Evolutionary conservation across 2,888 invertebrate genomes (phyloP), one percentile per base, ranked within the genome.

Genomic region (Volucella inflata): DNA sequence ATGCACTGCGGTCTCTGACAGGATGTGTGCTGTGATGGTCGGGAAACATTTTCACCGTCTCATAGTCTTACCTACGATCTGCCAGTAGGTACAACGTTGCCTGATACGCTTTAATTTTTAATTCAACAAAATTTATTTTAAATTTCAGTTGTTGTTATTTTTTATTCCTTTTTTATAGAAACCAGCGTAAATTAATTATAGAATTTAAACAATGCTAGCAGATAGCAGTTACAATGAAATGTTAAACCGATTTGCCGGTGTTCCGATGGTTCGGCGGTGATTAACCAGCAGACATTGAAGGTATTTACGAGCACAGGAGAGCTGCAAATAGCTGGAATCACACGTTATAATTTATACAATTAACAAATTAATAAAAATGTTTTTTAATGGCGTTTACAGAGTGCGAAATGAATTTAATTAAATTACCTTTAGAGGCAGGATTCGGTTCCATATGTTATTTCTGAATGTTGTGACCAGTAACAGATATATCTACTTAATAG

Each of bases 321-420:
- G 21, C 21, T 4, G 30, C 4, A 30, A 30, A 30, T 30, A 30
- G 6, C 30, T 1, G 48, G 44, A 38, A 53, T 53, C 51, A 51
- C 16, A 8, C 51, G 17, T 21, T 17, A 51, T 53, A 53, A 53
- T 6, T 53, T 53, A 6, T 30, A n/a, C 53, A 53, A 30, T 53
- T 53, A 53, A 53, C 53, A 30, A 53, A 53, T 53, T 53, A 53
- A 53, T 53, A 30, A 53, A 30, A 53, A 53, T 21, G 30, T 30
- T 21, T 4, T 53, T 21, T 17, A 30, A 30, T 53, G 17, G 12
- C 30, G 53, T n/a, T 30, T 53, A 30, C 30, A 53, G 8, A 17
- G 12, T 12, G 30, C 30, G 30, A 30, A 30, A 30, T 30, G 30
- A 30, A 82, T 77, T 82, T 82, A 82, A 82, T 82, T 82, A 59